phyloP scores from a whole-genome alignment of 2,113 vertebrate genomes.

The Takifugu flavidus region DNA sequence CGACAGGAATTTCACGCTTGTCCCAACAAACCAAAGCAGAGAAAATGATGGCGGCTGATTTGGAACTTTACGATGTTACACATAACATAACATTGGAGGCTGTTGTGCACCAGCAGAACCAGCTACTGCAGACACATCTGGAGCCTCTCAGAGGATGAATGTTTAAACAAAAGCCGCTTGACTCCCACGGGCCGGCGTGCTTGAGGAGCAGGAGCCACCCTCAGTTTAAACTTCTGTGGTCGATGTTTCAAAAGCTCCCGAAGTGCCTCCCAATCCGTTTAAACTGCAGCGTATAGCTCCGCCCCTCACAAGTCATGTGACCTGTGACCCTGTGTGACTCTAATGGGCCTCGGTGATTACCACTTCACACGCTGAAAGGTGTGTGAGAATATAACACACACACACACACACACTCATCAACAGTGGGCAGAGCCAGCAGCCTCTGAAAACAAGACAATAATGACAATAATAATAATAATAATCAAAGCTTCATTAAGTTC shows the following conservation, averaged over 20 bases:
- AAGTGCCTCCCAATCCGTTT: conserved; percentile 56
- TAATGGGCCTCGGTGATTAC: conserved; percentile 51
- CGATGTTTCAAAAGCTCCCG: conserved; percentile 63
- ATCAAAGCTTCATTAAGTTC: conserved; percentile 17
- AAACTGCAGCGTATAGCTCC: conserved; percentile 38
- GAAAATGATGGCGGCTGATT: no score
- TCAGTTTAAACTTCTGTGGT: conserved; percentile 42
- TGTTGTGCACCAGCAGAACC: not conserved
- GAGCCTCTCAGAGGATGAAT: conserved; percentile 63
- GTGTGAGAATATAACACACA: no score
- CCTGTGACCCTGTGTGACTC: conserved; percentile 39
- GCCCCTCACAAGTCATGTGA: conserved; percentile 33
- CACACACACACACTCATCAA: conserved; percentile 24
- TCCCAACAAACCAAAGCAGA: no score
- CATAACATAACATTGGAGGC: no score
- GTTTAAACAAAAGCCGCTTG: conserved; percentile 66
- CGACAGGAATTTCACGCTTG: no score
- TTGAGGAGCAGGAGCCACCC: conserved; percentile 40
- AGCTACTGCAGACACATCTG: conserved; percentile 62
- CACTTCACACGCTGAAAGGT: conserved; percentile 27
- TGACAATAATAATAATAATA: no score
- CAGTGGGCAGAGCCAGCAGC: conserved; percentile 9
- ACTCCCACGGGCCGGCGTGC: conserved; percentile 36
- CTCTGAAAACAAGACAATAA: not conserved
- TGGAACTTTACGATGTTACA: no score